Percentiles rank a stretch among this genome's conserved stretches.
Conservation (phyloP, 2,888 invertebrate genomes). For the Tinea pellionella region DNA sequence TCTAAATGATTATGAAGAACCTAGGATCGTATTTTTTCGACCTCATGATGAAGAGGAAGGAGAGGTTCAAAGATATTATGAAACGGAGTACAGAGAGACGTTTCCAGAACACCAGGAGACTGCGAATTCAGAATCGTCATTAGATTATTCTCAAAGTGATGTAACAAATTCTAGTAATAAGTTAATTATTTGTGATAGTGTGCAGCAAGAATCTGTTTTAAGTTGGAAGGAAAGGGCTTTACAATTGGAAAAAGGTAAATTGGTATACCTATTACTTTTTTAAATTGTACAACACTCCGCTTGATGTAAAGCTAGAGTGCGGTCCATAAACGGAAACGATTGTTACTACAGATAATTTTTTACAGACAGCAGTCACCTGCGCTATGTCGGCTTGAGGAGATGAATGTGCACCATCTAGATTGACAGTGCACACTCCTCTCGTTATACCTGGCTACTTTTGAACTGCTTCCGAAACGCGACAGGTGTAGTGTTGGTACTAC, state of each 20-base stretch:
- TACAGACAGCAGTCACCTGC: too few relatives aligned
- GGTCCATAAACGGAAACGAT: too few relatives aligned
- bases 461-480: too few relatives aligned
- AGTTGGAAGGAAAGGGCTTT: conserved; percentile 71
- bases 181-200: conserved; percentile 29
- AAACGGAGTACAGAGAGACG: conserved; percentile 38
- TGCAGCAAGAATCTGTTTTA: conserved; percentile 31
- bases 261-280: too few relatives aligned
- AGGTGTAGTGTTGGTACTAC: too few relatives aligned
- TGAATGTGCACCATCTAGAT: too few relatives aligned
- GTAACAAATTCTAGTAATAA: conserved; percentile 23
- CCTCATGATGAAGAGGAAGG: conserved; percentile 39
- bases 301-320: too few relatives aligned
- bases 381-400: too few relatives aligned
- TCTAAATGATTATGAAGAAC: conserved; percentile 48
- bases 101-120: conserved; percentile 29
- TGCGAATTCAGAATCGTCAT: conserved; percentile 48
- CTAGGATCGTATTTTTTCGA: conserved; percentile 41
- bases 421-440: too few relatives aligned
- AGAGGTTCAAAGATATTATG: conserved; percentile 38
- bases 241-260: conserved; percentile 71
- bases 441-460: too few relatives aligned
- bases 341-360: too few relatives aligned
- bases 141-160: conserved; percentile 41
- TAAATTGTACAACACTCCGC: too few relatives aligned